phyloP scores from a whole-genome alignment of 2,113 vertebrate genomes.

The Clarias magur region DNA sequence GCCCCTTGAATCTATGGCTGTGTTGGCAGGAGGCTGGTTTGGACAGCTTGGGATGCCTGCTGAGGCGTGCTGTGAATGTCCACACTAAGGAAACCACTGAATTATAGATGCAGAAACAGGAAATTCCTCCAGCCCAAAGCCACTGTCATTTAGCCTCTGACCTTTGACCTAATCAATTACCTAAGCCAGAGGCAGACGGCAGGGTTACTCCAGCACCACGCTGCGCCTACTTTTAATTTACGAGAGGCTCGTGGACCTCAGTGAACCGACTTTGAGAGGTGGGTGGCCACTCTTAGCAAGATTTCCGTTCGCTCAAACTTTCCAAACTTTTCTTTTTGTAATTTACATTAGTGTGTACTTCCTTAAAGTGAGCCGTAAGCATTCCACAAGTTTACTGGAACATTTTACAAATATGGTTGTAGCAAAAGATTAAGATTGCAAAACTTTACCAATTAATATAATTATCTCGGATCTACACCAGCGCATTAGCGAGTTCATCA shows the following conservation, averaged over 20 bases:
- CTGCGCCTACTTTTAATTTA: slow-evolving; percentile 64
- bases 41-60: slow-evolving; percentile 63
- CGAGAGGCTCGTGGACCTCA: slow-evolving; percentile 54
- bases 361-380: neutral
- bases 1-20: slow-evolving; percentile 63
- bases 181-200: slow-evolving; percentile 66
- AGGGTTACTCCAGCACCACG: slow-evolving; percentile 57
- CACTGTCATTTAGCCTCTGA: slow-evolving; percentile 69
- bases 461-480: slow-evolving; percentile 34
- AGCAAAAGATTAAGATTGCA: slow-evolving; percentile 14
- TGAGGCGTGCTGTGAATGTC: slow-evolving; percentile 15
- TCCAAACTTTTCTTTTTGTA: slow-evolving; percentile 2
- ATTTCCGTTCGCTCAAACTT: slow-evolving; percentile 58
- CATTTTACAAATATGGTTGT: slow-evolving; percentile 6
- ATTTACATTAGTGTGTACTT: neutral
- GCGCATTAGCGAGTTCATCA: slow-evolving; percentile 33
- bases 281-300: slow-evolving; percentile 56
- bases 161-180: slow-evolving; percentile 78
- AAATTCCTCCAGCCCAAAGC: slow-evolving; percentile 69
- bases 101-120: slow-evolving; percentile 79
- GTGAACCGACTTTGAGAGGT: slow-evolving; percentile 52
- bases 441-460: slow-evolving; percentile 25
- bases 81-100: slow-evolving; percentile 70
- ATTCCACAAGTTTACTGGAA: slow-evolving; percentile 22
- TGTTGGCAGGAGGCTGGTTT: slow-evolving; percentile 62